phyloP scores from a whole-genome alignment of 2,888 invertebrate species.

The Synergus japonicus region DNA sequence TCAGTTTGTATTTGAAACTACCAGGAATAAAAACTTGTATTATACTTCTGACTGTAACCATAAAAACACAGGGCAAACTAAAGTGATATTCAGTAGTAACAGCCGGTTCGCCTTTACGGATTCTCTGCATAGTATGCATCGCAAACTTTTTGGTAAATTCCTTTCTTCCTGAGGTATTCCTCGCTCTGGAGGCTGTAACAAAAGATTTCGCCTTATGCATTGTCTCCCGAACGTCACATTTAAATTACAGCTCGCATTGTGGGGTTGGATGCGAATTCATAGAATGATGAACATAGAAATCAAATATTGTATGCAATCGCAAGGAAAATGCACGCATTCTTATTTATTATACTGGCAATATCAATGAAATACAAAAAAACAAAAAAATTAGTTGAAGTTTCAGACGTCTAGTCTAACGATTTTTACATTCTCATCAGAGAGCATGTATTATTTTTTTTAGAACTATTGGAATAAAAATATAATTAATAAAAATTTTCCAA shows the following conservation, averaged over 20 bases:
- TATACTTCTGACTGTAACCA: constrained; percentile 13
- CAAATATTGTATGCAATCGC: constrained; percentile 15
- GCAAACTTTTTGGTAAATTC: constrained; percentile 34
- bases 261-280: not conserved
- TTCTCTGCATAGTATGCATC: constrained; percentile 10
- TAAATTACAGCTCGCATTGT: constrained; percentile 16
- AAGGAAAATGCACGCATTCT: not conserved
- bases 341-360: not conserved
- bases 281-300: constrained; percentile 30
- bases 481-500: too few species aligned
- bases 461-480: too few species aligned
- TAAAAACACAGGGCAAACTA: constrained; percentile 22
- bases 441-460: too few species aligned
- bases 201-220: constrained; percentile 28
- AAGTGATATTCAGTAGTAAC: constrained; percentile 10
- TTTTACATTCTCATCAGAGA: too few species aligned
- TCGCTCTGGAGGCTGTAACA: constrained; percentile 30
- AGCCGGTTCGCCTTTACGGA: constrained; percentile 21
- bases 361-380: too few species aligned
- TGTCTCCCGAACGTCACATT: constrained; percentile 38
- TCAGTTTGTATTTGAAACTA: not conserved
- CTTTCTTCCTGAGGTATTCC: constrained; percentile 37
- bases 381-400: too few species aligned
- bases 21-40: constrained; percentile 24
- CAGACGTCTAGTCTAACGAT: too few species aligned